Evolutionary conservation across 2,797 vertebrate species (phyloP).

Genomic region (Bovichtus variegatus): DNA sequence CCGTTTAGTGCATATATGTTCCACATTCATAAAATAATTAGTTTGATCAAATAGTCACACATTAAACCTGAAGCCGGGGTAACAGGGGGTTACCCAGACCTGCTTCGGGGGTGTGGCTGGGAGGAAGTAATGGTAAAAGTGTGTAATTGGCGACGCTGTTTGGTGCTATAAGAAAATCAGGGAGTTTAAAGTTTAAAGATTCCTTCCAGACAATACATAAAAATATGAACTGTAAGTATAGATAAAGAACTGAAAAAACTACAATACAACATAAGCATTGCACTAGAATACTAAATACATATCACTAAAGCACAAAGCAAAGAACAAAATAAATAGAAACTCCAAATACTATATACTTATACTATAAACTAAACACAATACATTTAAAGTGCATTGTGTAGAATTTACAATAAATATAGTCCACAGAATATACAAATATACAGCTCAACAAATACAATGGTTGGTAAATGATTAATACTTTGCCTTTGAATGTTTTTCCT

Average conservation of each 20-base stretch:
- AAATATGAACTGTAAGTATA: not conserved
- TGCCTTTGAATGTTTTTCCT: no score
- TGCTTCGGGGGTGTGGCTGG: not conserved
- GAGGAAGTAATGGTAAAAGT: not conserved
- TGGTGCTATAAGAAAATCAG: not conserved
- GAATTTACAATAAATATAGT: not conserved
- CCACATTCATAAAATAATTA: not conserved
- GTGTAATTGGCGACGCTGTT: not conserved
- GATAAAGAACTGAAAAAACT: not conserved
- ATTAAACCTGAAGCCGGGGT: not conserved
- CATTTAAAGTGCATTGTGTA: not conserved
- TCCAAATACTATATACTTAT: not conserved
- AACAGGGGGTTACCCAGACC: not conserved
- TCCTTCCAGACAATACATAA: not conserved
- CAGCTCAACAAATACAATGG: not conserved
- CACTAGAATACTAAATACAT: not conserved
- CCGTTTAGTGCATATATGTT: not conserved
- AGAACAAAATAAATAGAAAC: not conserved
- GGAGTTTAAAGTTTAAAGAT: not conserved
- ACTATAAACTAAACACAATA: not conserved
- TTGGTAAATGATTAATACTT: not conserved
- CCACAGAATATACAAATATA: not conserved
- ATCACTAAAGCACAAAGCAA: not conserved
- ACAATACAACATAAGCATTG: not conserved
- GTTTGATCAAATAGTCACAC: not conserved